Evolutionary conservation across 2,888 invertebrate species (phyloP), one percentile per base, ranked within the genome.

Genomic region (Lasioglossum calceatum): DNA sequence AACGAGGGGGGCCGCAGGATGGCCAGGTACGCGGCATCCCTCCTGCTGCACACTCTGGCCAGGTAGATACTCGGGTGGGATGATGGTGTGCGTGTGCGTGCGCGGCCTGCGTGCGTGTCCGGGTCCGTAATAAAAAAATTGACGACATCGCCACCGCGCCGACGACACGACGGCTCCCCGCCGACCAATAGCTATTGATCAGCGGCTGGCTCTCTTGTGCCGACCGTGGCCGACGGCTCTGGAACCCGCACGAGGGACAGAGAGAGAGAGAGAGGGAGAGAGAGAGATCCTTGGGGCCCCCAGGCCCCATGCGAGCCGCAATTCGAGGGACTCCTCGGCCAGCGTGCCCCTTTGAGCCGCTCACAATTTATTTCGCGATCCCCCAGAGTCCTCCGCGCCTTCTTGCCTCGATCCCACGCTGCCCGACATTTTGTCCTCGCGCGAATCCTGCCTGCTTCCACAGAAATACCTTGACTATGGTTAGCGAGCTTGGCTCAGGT

Each of bases 111-210:
- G 91, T 87, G 92, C 91, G 92, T 92, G 92, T 93, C 89, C 90
- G 80, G 87, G 89, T 82, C 84, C 86, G 89, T 88, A 90, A 91
- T 91, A 89, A 93, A 93, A 92, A 91, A 92, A 92, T 91, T 91
- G 89, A 90, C 92, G 92, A 93, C 93, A 93, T 93, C 91, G 92
- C 92, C 91, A 92, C 91, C 92, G 91, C 91, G 89, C 88, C 91
- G 90, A 89, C 90, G 90, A 91, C 93, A 91, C 92, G 92, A 92
- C 90, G 92, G 89, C 91, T 92, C 92, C 90, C 89, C 88, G 91
- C 89, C 92, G 90, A 91, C 91, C 92, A 89, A 92, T 90, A 89
- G 92, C 93, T 92, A 93, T 93, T 93, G 92, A 93, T 93, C 93
- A 91, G 92, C 88, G 90, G 89, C 90, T 88, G 90, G 88, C 90